Evolutionary conservation across 1,140 invertebrate genomes (phyloP).

Genomic region (Zaprionus africanus): DNA sequence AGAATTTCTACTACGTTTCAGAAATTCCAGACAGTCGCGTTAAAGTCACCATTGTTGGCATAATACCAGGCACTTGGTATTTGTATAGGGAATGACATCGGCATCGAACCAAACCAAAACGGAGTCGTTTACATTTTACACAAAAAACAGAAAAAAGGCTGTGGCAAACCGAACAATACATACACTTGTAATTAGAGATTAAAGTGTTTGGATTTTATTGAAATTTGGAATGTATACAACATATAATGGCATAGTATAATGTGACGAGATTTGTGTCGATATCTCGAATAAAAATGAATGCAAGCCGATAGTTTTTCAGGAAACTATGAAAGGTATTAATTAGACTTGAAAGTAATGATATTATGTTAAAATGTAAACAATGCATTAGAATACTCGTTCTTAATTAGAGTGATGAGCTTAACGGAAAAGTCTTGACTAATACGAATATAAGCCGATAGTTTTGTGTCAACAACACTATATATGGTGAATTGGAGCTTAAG

Average conservation of each 20-base stretch:
- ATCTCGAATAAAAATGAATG: not conserved
- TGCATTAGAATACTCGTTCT: too few relatives aligned
- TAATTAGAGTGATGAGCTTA: too few relatives aligned
- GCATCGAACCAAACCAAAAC: slow-evolving; percentile 21
- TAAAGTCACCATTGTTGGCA: slow-evolving; percentile 54
- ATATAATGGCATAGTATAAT: not conserved
- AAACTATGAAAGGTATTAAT: too few relatives aligned
- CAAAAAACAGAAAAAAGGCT: slow-evolving; percentile 10
- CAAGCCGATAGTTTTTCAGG: not conserved
- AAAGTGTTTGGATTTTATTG: not conserved
- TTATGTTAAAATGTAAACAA: too few relatives aligned
- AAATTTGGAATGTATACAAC: not conserved
- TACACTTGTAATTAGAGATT: not conserved
- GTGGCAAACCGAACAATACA: not conserved
- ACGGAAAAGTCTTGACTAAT: too few relatives aligned
- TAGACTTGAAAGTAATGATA: too few relatives aligned
- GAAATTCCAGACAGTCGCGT: slow-evolving; percentile 60
- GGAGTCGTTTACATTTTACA: slow-evolving; percentile 62
- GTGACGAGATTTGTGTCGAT: not conserved
- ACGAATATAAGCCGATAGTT: too few relatives aligned
- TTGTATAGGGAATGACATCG: slow-evolving; percentile 44
- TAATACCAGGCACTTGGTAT: slow-evolving; percentile 19
- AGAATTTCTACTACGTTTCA: slow-evolving; percentile 63
- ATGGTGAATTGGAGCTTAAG: too few relatives aligned
- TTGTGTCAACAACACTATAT: too few relatives aligned